Conservation (phyloP, 2,797 vertebrate species). For the Lagorchestes hirsutus region DNA sequence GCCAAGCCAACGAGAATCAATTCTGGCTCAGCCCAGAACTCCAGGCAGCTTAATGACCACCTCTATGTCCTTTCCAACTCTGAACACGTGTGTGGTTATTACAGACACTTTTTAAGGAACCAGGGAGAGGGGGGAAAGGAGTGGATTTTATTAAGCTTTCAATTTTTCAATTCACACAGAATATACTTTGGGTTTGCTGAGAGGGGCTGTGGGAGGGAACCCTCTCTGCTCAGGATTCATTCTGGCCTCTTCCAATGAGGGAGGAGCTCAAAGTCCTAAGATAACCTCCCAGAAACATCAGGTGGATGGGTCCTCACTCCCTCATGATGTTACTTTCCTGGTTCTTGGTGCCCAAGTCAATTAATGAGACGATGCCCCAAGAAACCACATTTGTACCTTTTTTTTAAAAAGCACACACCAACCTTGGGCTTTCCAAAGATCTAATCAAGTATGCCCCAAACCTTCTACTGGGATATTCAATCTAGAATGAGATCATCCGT, state of each 20-base stretch:
- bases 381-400: conserved; percentile 29
- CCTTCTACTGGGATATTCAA: neutral
- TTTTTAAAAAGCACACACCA: conserved; percentile 38
- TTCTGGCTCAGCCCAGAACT: neutral
- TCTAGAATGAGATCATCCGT: neutral
- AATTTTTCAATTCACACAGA: conserved; percentile 20
- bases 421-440: neutral
- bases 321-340: neutral
- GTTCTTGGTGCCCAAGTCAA: conserved; percentile 28
- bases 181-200: neutral
- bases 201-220: neutral
- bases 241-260: neutral
- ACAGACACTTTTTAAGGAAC: conserved; percentile 10
- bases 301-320: neutral
- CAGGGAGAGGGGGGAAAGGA: conserved; percentile 50
- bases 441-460: neutral
- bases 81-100: neutral
- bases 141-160: conserved; percentile 57
- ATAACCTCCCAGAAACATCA: neutral
- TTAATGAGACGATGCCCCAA: conserved; percentile 11
- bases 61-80: neutral
- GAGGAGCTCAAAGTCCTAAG: neutral
- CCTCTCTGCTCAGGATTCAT: neutral
- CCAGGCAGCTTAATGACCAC: neutral
- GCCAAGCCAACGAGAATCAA: neutral